phyloP scores from a whole-genome alignment of 2,113 vertebrate species.

The Paramormyrops kingsleyae region DNA sequence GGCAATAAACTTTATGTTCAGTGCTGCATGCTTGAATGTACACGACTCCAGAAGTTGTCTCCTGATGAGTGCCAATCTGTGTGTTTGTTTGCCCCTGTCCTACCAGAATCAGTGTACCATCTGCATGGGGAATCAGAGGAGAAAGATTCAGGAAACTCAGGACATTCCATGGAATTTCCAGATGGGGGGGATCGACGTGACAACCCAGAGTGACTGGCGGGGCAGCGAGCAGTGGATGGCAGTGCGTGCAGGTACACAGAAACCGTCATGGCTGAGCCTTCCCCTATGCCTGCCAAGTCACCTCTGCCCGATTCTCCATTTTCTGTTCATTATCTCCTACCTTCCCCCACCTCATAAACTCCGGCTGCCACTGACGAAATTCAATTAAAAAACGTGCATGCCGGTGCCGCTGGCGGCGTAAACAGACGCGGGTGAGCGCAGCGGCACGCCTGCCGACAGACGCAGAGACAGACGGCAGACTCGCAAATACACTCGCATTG shows the following conservation, averaged over 20 bases:
- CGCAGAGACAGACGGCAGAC: not conserved
- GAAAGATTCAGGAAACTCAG: not conserved
- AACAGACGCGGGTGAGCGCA: not conserved
- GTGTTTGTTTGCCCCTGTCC: not conserved
- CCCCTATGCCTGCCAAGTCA: not conserved
- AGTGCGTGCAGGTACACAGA: not conserved
- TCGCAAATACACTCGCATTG: not conserved
- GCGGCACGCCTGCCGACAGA: not conserved
- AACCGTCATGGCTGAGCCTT: not conserved
- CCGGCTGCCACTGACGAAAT: not conserved
- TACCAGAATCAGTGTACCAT: not conserved
- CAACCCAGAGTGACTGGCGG: not conserved
- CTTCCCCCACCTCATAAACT: not conserved
- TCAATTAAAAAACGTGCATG: constrained; percentile 1
- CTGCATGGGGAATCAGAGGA: not conserved
- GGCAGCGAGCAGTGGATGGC: not conserved
- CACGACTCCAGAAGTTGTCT: not conserved
- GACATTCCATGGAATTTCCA: not conserved
- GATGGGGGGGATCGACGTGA: not conserved
- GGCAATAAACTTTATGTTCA: not conserved
- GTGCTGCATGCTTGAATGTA: not conserved
- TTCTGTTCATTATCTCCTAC: not conserved
- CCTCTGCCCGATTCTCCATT: not conserved
- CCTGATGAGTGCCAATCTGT: not conserved
- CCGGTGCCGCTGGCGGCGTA: not conserved